Evolutionary conservation across 1,140 invertebrate species (phyloP), one percentile per base, ranked within the genome.

Genomic region (Theocolax elegans): DNA sequence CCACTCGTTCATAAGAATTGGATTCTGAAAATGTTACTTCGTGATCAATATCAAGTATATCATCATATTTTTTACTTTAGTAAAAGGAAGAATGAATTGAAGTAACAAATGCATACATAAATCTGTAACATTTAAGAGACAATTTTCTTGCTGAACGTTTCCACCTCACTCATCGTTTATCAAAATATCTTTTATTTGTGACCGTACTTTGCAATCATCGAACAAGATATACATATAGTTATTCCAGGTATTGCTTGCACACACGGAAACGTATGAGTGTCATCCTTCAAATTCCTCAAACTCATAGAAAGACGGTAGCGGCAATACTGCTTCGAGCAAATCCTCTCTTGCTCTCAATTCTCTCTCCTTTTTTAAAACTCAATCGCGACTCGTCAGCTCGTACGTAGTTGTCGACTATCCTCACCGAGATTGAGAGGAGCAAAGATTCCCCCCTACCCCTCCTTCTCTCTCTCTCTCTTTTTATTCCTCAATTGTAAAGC

Each of bases 381-480:
- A 56, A 66, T 66, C 38, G n/a, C 13, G 13, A 53, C 19, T 53
- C 63, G n/a, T 29, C 23, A 44, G 49, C 49, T 44, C 21, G 12
- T 53, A 53, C 25, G n/a, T 38, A 35, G n/a, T n/a, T 19, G 56
- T 15, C 56, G 35, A 59, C 31, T 25, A 13, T 29, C 23, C 31
- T 60, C 21, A 10, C 8, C 65, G 27, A 40, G 42, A 67, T 59
- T 51, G 17, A 46, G 21, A 3, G 19, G 9, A 49, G 44, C 53
- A 42, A 54, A 21, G 49, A 53, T 65, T 27, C 29, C 23, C n/a
- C n/a, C n/a, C n/a, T n/a, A n/a, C n/a, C n/a, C n/a, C n/a, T n/a
- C n/a, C n/a, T n/a, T 64, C 44, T 25, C 8, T 44, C 23, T 60
- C 4, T 29, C 58, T 60, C 40, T 17, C 3, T 13, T 13, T n/a